Conservation (phyloP, 2,113 vertebrate species). For the Rhinichthys klamathensis region DNA sequence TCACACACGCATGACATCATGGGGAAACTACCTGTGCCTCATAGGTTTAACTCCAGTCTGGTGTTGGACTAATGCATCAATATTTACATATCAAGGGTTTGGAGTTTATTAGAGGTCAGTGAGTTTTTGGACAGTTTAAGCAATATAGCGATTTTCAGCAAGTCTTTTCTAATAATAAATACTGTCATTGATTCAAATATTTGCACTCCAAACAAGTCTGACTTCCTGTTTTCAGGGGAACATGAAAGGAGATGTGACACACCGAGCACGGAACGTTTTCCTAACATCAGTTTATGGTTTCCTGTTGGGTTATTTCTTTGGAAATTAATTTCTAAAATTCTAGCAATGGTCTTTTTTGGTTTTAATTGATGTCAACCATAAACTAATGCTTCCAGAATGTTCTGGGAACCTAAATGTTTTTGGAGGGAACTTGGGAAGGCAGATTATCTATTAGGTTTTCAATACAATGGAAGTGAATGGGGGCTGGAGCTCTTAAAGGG, state of each 20-base stretch:
- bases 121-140: no score
- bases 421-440: no score
- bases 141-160: neutral
- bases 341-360: neutral
- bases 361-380: neutral
- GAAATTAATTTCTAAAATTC: neutral
- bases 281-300: no score
- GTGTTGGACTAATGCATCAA: neutral
- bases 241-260: no score
- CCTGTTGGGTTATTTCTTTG: neutral
- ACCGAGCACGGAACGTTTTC: no score
- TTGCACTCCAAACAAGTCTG: neutral
- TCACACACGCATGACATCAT: constrained; percentile 55
- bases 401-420: neutral
- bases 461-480: no score
- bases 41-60: constrained; percentile 3
- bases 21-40: constrained; percentile 11
- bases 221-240: neutral
- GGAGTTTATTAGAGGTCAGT: neutral
- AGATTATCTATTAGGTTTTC: no score
- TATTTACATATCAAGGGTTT: neutral
- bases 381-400: neutral
- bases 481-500: no score
- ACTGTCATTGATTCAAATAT: neutral
- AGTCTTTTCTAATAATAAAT: neutral